Evolutionary conservation across 2,888 invertebrate genomes (phyloP).

Genomic region (Dryococelus australis): DNA sequence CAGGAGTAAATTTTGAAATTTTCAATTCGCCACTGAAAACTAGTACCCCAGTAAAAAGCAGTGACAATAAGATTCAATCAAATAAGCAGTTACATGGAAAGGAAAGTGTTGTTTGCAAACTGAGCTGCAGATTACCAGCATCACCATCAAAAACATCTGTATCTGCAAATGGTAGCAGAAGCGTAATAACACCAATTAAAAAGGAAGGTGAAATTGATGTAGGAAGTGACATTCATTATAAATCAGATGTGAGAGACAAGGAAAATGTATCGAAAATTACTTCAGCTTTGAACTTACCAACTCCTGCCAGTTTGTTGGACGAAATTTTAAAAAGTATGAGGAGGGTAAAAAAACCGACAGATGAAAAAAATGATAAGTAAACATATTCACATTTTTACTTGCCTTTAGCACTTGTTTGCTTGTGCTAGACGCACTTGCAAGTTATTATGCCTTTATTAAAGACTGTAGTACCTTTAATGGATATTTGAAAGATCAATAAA

Average conservation of each 20-base stretch:
- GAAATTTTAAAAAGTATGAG: conserved; percentile 45
- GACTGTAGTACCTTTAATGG: conserved; percentile 41
- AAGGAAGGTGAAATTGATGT: conserved; percentile 37
- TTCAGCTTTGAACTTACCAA: conserved; percentile 30
- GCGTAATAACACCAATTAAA: conserved; percentile 19
- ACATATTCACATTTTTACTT: conserved; percentile 34
- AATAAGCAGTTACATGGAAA: conserved; percentile 28
- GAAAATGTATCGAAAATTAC: conserved; percentile 31
- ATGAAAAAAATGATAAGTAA: conserved; percentile 40
- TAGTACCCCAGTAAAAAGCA: conserved; percentile 24
- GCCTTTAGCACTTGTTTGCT: conserved; percentile 36
- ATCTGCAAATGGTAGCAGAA: conserved; percentile 27
- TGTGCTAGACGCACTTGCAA: conserved; percentile 34
- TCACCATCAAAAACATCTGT: conserved; percentile 28
- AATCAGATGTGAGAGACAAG: conserved; percentile 36
- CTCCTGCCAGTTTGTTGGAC: conserved; percentile 42
- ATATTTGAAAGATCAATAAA: conserved; percentile 23
- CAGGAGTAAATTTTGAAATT: conserved; percentile 23
- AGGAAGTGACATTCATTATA: conserved; percentile 22
- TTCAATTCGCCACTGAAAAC: conserved; percentile 2
- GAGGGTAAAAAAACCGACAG: conserved; percentile 38
- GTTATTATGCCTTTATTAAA: conserved; percentile 41
- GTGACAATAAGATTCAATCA: background rate
- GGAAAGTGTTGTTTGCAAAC: conserved; percentile 38
- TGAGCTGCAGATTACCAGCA: conserved; percentile 28